Evolutionary conservation across 2,888 invertebrate species (phyloP).

Genomic region (Diarsia mendica): DNA sequence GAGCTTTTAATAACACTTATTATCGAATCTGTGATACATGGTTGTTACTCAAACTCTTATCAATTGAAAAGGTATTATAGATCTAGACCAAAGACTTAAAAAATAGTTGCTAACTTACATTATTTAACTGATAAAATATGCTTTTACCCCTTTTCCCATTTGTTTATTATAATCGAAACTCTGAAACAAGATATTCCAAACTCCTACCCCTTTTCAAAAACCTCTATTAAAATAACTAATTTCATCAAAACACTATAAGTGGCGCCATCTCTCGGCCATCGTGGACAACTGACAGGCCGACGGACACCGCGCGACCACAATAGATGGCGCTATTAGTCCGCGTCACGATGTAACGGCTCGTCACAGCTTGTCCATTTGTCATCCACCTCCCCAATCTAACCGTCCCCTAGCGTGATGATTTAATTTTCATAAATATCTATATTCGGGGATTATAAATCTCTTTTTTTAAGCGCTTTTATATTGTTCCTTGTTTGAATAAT

Average conservation of each 20-base stretch:
- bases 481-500: slow-evolving; percentile 49
- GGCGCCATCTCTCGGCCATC: slow-evolving; percentile 73
- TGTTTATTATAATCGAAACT: too few species aligned
- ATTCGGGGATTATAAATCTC: slow-evolving; percentile 69
- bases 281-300: slow-evolving; percentile 72
- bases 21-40: not conserved
- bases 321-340: slow-evolving; percentile 88
- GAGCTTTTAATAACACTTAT: not conserved
- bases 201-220: not conserved
- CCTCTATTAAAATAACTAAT: not conserved
- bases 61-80: not conserved
- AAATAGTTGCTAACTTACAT: not conserved
- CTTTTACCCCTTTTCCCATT: not conserved
- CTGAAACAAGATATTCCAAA: not conserved
- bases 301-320: slow-evolving; percentile 80
- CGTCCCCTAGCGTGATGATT: slow-evolving; percentile 80
- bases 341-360: slow-evolving; percentile 79
- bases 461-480: slow-evolving; percentile 55
- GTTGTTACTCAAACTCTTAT: not conserved
- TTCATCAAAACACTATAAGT: slow-evolving; percentile 7
- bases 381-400: slow-evolving; percentile 72
- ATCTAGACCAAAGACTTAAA: not conserved
- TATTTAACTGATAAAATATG: not conserved
- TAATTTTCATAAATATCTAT: slow-evolving; percentile 80
- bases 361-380: slow-evolving; percentile 85